Conservation (phyloP, 1,140 invertebrate species). For the Doryteuthis pealeii region DNA sequence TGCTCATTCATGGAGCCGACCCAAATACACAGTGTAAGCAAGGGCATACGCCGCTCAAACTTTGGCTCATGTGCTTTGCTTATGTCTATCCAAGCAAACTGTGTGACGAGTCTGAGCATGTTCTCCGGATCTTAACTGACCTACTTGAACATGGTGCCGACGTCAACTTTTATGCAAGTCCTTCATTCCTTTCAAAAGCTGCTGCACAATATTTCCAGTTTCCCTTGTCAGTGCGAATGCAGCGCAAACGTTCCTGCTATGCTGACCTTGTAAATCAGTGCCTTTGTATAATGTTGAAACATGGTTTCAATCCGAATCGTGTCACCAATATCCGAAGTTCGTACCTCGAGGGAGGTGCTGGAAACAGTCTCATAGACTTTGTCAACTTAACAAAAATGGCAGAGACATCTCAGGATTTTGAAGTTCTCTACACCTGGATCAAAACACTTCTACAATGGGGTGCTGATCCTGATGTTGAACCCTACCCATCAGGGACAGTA, state of each 20-base stretch:
- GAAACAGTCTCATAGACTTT: constrained; percentile 52
- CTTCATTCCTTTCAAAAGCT: too few species aligned
- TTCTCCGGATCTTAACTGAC: constrained; percentile 33
- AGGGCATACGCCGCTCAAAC: constrained; percentile 48
- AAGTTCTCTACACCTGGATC: constrained; percentile 46
- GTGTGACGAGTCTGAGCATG: constrained; percentile 27
- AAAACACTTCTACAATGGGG: constrained; percentile 53
- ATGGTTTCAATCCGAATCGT: constrained; percentile 53
- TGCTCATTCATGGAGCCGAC: constrained; percentile 41
- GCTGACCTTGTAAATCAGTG: constrained; percentile 39
- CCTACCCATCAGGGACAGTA: constrained; percentile 54
- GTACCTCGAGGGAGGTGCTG: constrained; percentile 36
- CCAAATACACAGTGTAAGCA: constrained; percentile 39
- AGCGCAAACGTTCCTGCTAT: constrained; percentile 26
- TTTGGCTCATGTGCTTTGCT: constrained; percentile 46
- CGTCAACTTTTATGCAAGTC: constrained; percentile 38
- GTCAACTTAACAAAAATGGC: constrained; percentile 40
- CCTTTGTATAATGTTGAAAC: constrained; percentile 35
- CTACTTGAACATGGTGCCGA: constrained; percentile 45
- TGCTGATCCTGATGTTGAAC: constrained; percentile 54
- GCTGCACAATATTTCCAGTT: too few species aligned
- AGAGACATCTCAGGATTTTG: constrained; percentile 34
- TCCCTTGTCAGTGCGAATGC: neutral
- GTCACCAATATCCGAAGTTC: constrained; percentile 28
- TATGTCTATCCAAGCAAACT: constrained; percentile 37